phyloP scores from a whole-genome alignment of 2,113 vertebrate genomes.

The Semnornis frantzii region DNA sequence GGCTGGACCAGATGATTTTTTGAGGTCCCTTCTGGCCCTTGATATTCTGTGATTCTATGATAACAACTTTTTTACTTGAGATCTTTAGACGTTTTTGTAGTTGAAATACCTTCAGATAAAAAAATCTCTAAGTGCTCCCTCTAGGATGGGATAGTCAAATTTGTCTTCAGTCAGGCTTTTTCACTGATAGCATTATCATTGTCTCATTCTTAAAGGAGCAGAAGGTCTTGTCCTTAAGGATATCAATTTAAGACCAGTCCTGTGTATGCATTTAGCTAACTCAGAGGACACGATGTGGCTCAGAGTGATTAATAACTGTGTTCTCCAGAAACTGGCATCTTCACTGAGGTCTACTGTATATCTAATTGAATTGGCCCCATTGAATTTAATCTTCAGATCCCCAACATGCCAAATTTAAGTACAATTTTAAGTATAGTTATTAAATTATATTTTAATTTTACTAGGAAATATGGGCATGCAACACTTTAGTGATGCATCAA shows the following conservation, averaged over 20 bases:
- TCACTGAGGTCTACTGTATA: background rate
- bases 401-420: slow-evolving; percentile 45
- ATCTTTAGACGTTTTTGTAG: background rate
- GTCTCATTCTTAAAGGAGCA: background rate
- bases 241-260: background rate
- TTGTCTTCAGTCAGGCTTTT: background rate
- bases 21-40: no score
- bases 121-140: background rate
- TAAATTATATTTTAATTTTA: slow-evolving; percentile 37
- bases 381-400: slow-evolving; percentile 51
- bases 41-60: background rate
- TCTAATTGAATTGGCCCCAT: slow-evolving; percentile 34
- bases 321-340: slow-evolving; percentile 49
- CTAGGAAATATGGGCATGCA: background rate
- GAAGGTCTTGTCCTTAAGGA: slow-evolving; percentile 5
- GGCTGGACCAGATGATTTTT: no score
- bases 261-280: slow-evolving; percentile 21
- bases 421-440: slow-evolving; percentile 38
- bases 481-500: background rate
- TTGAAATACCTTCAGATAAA: background rate
- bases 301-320: slow-evolving; percentile 25
- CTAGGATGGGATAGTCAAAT: background rate
- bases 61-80: background rate
- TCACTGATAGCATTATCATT: background rate
- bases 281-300: slow-evolving; percentile 18